These are phyloP conservation scores for Mycalesis mineus DNA, from an alignment of 2,888 invertebrate genomes.

Conservation along the genomic window DNA sequence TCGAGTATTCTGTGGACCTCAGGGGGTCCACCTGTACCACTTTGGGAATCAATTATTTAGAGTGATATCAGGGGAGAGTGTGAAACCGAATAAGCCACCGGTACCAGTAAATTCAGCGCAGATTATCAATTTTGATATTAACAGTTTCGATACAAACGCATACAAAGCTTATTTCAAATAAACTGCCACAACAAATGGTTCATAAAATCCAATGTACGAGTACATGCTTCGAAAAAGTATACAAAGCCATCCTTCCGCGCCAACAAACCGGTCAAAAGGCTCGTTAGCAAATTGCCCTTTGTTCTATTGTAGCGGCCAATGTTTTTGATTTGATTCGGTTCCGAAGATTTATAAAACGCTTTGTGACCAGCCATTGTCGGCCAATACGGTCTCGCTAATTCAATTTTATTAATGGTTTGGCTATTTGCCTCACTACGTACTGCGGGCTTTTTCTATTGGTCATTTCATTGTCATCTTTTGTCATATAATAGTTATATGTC, in stretches of 20 bases:
- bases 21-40: too few relatives aligned
- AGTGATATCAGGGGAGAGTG: too few relatives aligned
- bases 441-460: constrained; percentile 30
- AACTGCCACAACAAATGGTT: constrained; percentile 36
- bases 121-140: too few relatives aligned
- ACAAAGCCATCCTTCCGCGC: constrained; percentile 24
- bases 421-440: constrained; percentile 37
- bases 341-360: constrained; percentile 38
- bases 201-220: background rate
- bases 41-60: too few relatives aligned
- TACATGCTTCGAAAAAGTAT: constrained; percentile 2
- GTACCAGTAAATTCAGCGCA: too few relatives aligned
- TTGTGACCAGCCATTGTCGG: constrained; percentile 53
- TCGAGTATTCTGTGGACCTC: too few relatives aligned
- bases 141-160: too few relatives aligned
- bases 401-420: constrained; percentile 58
- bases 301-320: constrained; percentile 25
- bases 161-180: constrained; percentile 41
- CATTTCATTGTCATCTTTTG: constrained; percentile 27
- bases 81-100: too few relatives aligned
- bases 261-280: constrained; percentile 24
- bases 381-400: constrained; percentile 51
- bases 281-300: constrained; percentile 29
- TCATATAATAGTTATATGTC: background rate
- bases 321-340: constrained; percentile 35